Evolutionary conservation across 2,113 vertebrate species (phyloP), one percentile per base, ranked within the genome.

Genomic region (Seriola aureovittata): DNA sequence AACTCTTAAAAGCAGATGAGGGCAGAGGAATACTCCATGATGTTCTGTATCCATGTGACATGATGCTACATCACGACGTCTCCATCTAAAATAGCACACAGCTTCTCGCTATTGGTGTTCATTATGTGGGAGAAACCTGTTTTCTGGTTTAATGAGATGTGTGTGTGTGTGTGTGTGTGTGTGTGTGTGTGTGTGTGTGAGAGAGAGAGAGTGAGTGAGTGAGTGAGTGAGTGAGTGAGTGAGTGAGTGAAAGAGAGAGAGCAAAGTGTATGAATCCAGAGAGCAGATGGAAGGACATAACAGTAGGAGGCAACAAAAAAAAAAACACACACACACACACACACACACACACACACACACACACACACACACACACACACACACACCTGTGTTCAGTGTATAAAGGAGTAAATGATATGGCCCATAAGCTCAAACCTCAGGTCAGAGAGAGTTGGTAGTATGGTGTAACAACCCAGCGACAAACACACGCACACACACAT

Each of bases 91-190:
- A 82, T 70, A 92, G 71, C 63, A 55, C 63, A 17, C 50, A 3
- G 67, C 58, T n/a, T 57, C 62, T 36, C 60, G 17, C 68, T 58
- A 70, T 71, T 57, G 21, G 32, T 69, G 82, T 82, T 88, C 75
- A 84, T 75, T 80, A 78, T 38, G 62, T 6, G 64, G 52, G 63
- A 59, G 72, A 87, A 85, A 60, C 25, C 38, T 44, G 63, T 71
- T 76, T 75, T 69, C 70, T 62, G 44, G 70, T 87, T 73, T 84
- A 82, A 85, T 88, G 75, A 87, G 80, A 78, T 65, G 13, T 54
- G 59, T 66, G 25, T 59, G 57, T 63, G 52, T 16, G 71, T 46
- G 79, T 57, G 48, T n/a, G 34, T 38, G 13, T 19, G 52, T 63
- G 13, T 65, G 13, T 54, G 59, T 66, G 25, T 59, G 57, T 63